Base-by-base conservation (phyloP, 2,888 invertebrate species). In the Euplexia lucipara region DNA sequence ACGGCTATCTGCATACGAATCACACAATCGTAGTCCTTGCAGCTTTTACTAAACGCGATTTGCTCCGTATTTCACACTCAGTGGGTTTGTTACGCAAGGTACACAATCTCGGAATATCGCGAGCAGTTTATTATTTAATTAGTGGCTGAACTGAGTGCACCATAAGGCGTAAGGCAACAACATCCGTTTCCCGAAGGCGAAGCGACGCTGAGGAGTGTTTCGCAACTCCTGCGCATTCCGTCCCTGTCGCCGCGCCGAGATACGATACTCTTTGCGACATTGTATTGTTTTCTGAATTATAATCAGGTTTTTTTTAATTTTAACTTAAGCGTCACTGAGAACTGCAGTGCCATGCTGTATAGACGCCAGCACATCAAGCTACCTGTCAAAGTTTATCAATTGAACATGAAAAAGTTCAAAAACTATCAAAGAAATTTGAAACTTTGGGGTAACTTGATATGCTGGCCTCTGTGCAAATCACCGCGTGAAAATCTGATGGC, bases 101-200 rank as follows among this genome's bases (percentile, higher is more conserved):
- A 63, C 54, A 82, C 84, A 86, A 86, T 85, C 86, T 83, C 70
- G 78, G 74, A 80, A 68, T 78, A 84, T 84, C 78, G 75, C 79
- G 72, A 76, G 75, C 75, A 73, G 70, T 83, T 83, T 48, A 62
- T 80, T 52, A 84, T 84, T 88, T 88, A 89, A 88, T 88, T 87
- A 84, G 75, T 68, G 65, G 79, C 78, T 78, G 65, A 63, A 75
- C 76, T 69, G 72, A 72, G 72, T 84, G 83, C 82, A 80, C 82
- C 75, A 78, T 84, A 81, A 84, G 81, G 80, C 78, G 76, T 84
- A 83, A 83, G 79, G 75, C 80, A 79, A 77, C 82, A 80, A 86
- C 86, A 90, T 92, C 92, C 91, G 90, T 89, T 91, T 91, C 89
- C 90, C 85, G 85, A 88, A 88, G 86, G 85, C 86, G 75, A 83